Evolutionary conservation across 2,797 vertebrate genomes (phyloP).

Genomic region (Cynopterus sphinx): DNA sequence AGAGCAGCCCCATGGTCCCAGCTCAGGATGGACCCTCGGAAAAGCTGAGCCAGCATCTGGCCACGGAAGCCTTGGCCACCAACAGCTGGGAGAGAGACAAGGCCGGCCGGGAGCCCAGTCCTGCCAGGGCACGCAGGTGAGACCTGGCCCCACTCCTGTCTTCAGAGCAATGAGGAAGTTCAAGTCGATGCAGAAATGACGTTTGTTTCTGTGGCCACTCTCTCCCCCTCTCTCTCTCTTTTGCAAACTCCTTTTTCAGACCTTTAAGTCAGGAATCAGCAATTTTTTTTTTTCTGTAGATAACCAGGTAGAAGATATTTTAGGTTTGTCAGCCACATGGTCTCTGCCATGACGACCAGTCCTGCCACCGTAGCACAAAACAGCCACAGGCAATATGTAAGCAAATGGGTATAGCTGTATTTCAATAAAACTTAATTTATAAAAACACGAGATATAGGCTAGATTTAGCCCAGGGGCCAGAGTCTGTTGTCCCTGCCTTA

Average conservation of each 20-base stretch:
- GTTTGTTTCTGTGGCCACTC: neutral
- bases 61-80: constrained; percentile 76
- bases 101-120: constrained; percentile 83
- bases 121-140: constrained; percentile 88
- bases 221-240: neutral
- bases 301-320: neutral
- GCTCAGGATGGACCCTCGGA: constrained; percentile 76
- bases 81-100: constrained; percentile 87
- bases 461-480: neutral
- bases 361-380: neutral
- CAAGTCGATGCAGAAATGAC: neutral
- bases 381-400: neutral
- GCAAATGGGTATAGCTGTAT: neutral
- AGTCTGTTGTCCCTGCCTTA: neutral
- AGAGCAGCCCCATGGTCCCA: constrained; percentile 80
- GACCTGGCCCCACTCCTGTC: neutral
- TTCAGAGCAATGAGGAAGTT: accelerated
- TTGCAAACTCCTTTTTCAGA: neutral
- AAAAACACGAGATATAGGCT: neutral
- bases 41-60: constrained; percentile 68
- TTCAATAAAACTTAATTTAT: neutral
- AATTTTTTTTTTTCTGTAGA: neutral
- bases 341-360: neutral
- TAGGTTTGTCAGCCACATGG: neutral
- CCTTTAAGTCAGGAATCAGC: neutral